These are phyloP conservation scores for Eulemur macaco DNA, from an alignment of 2,113 vertebrate genomes.

Conservation along the genomic window DNA sequence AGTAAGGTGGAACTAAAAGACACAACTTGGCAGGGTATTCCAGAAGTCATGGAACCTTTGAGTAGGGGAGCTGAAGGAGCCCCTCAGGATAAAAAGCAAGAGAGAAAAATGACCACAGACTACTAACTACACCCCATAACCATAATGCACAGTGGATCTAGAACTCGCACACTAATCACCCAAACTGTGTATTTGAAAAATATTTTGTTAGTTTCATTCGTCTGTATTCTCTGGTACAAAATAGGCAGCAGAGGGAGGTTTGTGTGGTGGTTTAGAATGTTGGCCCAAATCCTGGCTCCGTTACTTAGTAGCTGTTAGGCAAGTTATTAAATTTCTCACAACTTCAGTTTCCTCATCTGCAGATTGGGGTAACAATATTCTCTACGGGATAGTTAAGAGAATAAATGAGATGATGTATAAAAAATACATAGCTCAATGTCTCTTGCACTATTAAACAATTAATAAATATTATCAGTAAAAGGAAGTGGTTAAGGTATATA, in stretches of 20 bases:
- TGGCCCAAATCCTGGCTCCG: not conserved
- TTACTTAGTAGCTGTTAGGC: not conserved
- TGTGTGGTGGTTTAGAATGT: not conserved
- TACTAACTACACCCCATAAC: not conserved
- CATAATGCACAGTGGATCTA: not conserved
- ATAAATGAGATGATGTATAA: not conserved
- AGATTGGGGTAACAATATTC: not conserved
- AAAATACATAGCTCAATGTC: not conserved
- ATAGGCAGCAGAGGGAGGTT: not conserved
- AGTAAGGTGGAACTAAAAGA: not conserved
- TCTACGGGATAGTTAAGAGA: not conserved
- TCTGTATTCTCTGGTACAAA: not conserved
- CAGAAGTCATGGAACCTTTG: not conserved
- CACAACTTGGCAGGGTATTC: not conserved
- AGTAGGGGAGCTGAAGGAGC: not conserved
- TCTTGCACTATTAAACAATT: not conserved
- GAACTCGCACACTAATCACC: not conserved
- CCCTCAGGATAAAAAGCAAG: not conserved
- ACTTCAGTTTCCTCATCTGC: not conserved
- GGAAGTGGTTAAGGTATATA: not conserved
- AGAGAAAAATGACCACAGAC: not conserved
- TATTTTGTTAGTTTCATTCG: not conserved
- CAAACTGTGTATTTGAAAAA: not conserved
- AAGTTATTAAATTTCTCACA: not conserved
- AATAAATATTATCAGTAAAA: not conserved